phyloP scores from a whole-genome alignment of 2,797 vertebrate genomes.

The Onychomys leucogaster region DNA sequence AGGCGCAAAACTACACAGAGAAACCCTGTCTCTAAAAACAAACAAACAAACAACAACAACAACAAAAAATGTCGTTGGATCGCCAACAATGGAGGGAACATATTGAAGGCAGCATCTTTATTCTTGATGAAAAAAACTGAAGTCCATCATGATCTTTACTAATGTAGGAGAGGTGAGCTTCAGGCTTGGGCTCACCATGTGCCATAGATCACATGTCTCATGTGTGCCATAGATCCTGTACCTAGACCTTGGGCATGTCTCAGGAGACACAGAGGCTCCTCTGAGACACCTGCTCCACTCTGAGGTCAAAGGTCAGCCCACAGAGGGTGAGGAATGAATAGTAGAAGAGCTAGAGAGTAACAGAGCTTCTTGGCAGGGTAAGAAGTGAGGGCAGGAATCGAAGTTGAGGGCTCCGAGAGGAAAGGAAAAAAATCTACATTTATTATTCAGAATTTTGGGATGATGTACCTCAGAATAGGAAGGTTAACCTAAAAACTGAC shows the following conservation, averaged over 20 bases:
- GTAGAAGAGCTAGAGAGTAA: rapidly evolving
- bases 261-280: not conserved
- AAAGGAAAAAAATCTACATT: not conserved
- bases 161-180: not conserved
- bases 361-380: not conserved
- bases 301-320: not conserved
- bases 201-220: not conserved
- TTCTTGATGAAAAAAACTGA: not conserved
- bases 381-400: not conserved
- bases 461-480: not conserved
- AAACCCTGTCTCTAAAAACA: no score
- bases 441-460: not conserved
- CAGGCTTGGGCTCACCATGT: rapidly evolving
- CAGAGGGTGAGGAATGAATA: not conserved
- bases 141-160: not conserved
- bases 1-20: no score
- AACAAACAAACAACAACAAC: no score
- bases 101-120: not conserved
- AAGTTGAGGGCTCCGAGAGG: not conserved
- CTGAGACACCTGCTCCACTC: not conserved
- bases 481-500: not conserved
- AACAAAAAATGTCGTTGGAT: not conserved
- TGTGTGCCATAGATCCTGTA: not conserved
- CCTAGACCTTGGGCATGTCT: not conserved
- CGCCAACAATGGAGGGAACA: not conserved